Percentiles rank a stretch among this genome's conserved stretches.
Conservation (phyloP, 2,888 invertebrate genomes). For the Hyposoter dolosus region DNA sequence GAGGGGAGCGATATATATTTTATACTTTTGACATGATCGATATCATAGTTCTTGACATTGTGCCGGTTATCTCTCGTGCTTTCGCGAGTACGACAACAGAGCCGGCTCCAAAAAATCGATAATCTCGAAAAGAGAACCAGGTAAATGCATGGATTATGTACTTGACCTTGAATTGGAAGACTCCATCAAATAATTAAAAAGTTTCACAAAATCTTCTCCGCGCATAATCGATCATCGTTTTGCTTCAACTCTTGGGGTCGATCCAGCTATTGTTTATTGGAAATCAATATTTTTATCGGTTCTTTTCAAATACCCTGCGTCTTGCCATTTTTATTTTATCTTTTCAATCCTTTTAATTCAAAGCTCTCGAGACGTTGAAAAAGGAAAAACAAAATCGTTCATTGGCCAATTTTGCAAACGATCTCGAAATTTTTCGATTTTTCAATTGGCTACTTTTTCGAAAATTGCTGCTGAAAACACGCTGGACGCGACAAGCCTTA, state of each 20-base stretch:
- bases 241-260: background rate
- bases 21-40: slow-evolving; percentile 35
- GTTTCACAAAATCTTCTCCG: no score
- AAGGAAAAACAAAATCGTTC: background rate
- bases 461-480: no score
- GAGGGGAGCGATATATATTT: slow-evolving; percentile 3
- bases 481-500: no score
- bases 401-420: background rate
- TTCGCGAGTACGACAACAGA: background rate
- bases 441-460: no score
- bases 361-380: no score
- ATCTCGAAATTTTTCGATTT: no score
- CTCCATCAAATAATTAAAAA: background rate
- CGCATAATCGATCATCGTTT: no score
- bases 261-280: no score
- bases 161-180: background rate
- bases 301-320: background rate
- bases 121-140: slow-evolving; percentile 7
- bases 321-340: background rate
- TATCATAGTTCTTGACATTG: slow-evolving; percentile 46
- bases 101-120: background rate
- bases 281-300: background rate
- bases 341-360: no score
- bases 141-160: background rate
- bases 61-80: slow-evolving; percentile 12